Conservation (phyloP, 2,797 vertebrate species). For the Psittacula derbiana region DNA sequence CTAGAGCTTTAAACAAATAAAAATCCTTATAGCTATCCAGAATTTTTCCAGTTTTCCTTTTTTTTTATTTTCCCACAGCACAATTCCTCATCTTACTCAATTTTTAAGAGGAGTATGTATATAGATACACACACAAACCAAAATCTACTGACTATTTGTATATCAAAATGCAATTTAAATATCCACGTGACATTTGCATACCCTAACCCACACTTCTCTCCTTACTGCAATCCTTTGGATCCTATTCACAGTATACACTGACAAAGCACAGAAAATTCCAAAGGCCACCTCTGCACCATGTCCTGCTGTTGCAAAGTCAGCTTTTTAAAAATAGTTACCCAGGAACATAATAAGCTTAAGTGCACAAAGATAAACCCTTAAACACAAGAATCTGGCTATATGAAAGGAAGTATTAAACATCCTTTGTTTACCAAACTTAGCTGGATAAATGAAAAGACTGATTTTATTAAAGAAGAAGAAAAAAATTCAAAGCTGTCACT, state of each 20-base stretch:
- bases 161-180: neutral
- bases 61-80: neutral
- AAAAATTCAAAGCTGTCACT: conserved; percentile 67
- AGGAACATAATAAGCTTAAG: conserved; percentile 59
- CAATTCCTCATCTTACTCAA: neutral
- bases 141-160: neutral
- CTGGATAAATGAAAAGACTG: conserved; percentile 66
- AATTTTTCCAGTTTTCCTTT: neutral
- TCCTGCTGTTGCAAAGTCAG: conserved; percentile 13
- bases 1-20: neutral
- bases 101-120: neutral
- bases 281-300: neutral
- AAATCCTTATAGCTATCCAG: neutral
- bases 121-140: neutral
- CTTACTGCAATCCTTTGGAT: neutral
- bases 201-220: neutral
- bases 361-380: conserved; percentile 53
- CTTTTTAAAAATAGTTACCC: conserved; percentile 4
- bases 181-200: neutral
- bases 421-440: conserved; percentile 70
- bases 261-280: neutral
- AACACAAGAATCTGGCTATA: conserved; percentile 38
- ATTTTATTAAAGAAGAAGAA: conserved; percentile 65
- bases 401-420: conserved; percentile 67
- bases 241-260: neutral